These are phyloP conservation scores for Corythaeola cristata DNA, from an alignment of 2,113 vertebrate genomes.

Conservation along the genomic window DNA sequence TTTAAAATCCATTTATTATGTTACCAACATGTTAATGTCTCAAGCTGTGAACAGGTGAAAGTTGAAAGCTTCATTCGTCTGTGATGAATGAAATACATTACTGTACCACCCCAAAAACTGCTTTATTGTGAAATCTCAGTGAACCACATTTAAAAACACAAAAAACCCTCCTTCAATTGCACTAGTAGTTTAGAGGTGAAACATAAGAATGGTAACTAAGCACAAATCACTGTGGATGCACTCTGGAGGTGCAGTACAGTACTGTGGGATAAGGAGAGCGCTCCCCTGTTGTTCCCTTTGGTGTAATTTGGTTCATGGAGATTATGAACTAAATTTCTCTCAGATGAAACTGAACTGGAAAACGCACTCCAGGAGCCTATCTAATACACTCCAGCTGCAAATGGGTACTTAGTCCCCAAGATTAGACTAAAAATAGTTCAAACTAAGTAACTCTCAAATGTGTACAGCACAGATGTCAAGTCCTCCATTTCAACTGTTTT, in stretches of 20 bases:
- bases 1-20: background rate
- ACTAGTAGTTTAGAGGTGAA: background rate
- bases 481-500: background rate
- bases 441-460: background rate
- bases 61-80: background rate
- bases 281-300: background rate
- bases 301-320: background rate
- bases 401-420: background rate
- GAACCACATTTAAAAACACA: background rate
- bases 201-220: background rate
- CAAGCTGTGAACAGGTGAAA: background rate
- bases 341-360: background rate
- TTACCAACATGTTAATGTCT: background rate
- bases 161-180: background rate
- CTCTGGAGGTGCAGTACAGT: background rate
- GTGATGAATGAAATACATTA: background rate
- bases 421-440: background rate
- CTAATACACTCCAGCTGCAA: background rate
- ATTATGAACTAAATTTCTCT: background rate
- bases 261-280: fast-evolving
- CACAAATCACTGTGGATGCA: background rate
- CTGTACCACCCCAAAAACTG: background rate
- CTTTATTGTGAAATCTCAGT: background rate
- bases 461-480: background rate
- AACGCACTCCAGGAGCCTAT: background rate